phyloP scores from a whole-genome alignment of 2,888 invertebrate species.

The Acanthosepion pharaonis region DNA sequence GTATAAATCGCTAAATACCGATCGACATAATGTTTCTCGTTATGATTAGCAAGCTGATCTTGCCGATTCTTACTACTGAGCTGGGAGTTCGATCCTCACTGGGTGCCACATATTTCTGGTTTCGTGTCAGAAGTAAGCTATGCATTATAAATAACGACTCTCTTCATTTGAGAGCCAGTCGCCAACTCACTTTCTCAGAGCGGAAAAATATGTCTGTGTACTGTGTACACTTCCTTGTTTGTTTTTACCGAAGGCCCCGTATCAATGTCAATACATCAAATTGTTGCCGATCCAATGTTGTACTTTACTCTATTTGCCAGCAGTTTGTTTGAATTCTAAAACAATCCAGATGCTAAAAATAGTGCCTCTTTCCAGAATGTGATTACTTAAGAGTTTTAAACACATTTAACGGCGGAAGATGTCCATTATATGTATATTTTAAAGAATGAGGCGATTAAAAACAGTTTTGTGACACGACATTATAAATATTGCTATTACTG shows the following conservation, averaged over 20 bases:
- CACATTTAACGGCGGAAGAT: background rate
- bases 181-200: background rate
- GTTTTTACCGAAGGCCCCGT: background rate
- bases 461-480: no score
- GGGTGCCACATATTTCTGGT: no score
- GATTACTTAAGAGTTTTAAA: no score
- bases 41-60: no score
- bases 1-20: no score
- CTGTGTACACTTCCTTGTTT: background rate
- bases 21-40: no score
- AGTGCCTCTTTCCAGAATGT: background rate
- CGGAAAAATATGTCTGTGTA: background rate
- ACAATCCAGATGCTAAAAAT: background rate
- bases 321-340: background rate
- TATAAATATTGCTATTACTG: no score
- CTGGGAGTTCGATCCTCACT: no score
- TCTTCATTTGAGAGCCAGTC: background rate
- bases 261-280: background rate
- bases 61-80: no score
- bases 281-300: background rate
- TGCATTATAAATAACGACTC: no score
- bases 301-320: background rate
- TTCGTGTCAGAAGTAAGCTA: no score
- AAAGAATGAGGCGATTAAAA: no score
- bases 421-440: background rate